These are phyloP conservation scores for Phyto melanocephala DNA, from an alignment of 2,888 invertebrate species.

Conservation along the genomic window DNA sequence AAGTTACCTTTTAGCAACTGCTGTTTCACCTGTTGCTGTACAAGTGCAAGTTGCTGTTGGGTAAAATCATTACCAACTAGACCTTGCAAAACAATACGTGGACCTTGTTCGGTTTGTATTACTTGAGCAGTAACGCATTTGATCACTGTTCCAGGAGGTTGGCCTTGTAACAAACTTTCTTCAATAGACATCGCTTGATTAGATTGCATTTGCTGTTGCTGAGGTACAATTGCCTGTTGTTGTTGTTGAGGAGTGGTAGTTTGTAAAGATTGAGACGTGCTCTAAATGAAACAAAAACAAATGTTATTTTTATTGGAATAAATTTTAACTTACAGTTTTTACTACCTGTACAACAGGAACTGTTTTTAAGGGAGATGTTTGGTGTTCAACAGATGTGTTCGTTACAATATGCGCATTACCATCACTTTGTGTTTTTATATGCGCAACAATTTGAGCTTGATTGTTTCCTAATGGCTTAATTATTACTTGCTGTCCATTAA, in stretches of 20 bases:
- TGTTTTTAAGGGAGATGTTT: conserved; percentile 59
- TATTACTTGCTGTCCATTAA: conserved; percentile 91
- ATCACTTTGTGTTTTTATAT: conserved; percentile 82
- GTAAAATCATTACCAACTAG: conserved; percentile 90
- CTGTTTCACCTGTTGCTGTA: conserved; percentile 94
- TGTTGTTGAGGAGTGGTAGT: conserved; percentile 57
- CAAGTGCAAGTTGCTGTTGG: conserved; percentile 88
- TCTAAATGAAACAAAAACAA: conserved; percentile 19
- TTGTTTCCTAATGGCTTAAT: conserved; percentile 89
- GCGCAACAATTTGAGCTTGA: conserved; percentile 88
- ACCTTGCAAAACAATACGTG: conserved; percentile 91
- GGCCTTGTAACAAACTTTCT: conserved; percentile 86
- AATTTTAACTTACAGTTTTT: background rate
- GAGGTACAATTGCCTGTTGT: conserved; percentile 66
- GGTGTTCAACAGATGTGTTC: conserved; percentile 72
- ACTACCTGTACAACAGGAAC: conserved; percentile 44
- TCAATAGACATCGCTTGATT: conserved; percentile 80
- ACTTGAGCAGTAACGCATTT: conserved; percentile 93
- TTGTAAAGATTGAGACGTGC: conserved; percentile 28
- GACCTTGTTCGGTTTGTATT: conserved; percentile 90
- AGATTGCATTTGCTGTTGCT: conserved; percentile 52
- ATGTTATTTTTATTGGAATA: too few relatives aligned
- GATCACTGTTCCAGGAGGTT: conserved; percentile 91
- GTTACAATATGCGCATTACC: conserved; percentile 78
- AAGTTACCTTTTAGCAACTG: conserved; percentile 88